These are phyloP conservation scores for Melanotaenia nigrans DNA, from an alignment of 2,797 vertebrate genomes.

Conservation along the genomic window DNA sequence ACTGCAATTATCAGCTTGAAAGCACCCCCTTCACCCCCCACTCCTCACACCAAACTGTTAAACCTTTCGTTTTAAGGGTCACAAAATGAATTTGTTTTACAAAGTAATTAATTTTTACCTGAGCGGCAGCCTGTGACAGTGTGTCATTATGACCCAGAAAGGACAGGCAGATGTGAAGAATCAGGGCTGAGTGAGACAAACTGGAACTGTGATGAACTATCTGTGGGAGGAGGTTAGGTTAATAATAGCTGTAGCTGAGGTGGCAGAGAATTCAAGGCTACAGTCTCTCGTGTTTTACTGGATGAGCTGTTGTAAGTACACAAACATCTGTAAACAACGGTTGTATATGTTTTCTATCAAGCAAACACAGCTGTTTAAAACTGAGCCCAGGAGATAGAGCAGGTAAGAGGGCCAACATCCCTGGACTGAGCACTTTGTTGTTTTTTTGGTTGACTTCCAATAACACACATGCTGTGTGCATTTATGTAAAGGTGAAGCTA, in stretches of 20 bases:
- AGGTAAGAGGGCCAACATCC: constrained; percentile 56
- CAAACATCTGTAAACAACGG: constrained; percentile 87
- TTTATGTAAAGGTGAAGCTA: constrained; percentile 70
- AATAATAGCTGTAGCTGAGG: constrained; percentile 80
- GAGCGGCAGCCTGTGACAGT: constrained; percentile 39
- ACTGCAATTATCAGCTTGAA: too few species aligned
- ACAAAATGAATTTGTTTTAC: constrained; percentile 39
- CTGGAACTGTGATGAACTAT: constrained; percentile 75
- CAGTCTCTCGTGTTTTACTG: constrained; percentile 68
- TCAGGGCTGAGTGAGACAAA: constrained; percentile 54
- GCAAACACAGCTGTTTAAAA: constrained; percentile 86
- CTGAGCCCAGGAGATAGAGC: constrained; percentile 73
- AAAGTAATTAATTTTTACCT: constrained; percentile 54
- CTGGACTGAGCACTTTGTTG: constrained; percentile 42
- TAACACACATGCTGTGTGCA: constrained; percentile 52
- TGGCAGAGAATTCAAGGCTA: constrained; percentile 58
- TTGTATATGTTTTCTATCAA: constrained; percentile 65
- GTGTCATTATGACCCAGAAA: constrained; percentile 74
- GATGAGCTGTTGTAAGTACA: constrained; percentile 87
- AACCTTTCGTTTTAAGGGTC: constrained; percentile 26
- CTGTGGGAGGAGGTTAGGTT: constrained; percentile 71
- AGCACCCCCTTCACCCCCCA: too few species aligned
- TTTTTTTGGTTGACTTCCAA: constrained; percentile 64
- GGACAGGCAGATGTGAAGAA: constrained; percentile 53
- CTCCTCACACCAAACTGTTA: constrained; percentile 6